These are phyloP conservation scores for Hephaestus fuliginosus DNA, from an alignment of 2,797 vertebrate genomes.

Conservation along the genomic window DNA sequence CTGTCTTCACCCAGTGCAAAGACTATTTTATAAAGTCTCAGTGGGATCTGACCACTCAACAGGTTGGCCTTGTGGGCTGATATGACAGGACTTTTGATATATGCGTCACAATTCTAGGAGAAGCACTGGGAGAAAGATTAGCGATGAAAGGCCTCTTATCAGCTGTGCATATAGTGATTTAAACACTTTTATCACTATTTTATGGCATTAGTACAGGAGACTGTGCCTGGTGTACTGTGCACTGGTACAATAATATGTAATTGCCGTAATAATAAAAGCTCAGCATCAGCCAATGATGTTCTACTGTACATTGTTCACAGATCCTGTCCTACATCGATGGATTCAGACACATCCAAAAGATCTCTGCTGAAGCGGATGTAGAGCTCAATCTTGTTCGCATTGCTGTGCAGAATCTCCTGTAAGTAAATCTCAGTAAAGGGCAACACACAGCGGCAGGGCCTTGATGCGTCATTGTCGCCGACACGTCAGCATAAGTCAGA, in stretches of 20 bases:
- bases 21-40: constrained; percentile 95
- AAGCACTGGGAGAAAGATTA: constrained; percentile 16
- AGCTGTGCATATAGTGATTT: background rate
- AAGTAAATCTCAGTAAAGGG: constrained; percentile 76
- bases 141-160: constrained; percentile 31
- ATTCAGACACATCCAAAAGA: constrained; percentile 97
- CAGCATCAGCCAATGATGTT: background rate
- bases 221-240: background rate
- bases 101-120: constrained; percentile 17
- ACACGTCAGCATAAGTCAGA: background rate
- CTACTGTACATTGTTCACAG: constrained; percentile 75
- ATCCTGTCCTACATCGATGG: constrained; percentile 97
- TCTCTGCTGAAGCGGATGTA: constrained; percentile 96
- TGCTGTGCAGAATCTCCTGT: constrained; percentile 97
- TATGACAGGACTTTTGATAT: background rate
- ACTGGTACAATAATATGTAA: background rate
- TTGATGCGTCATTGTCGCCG: background rate
- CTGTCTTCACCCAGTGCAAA: constrained; percentile 96
- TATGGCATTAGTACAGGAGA: background rate
- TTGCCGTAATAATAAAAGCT: constrained; percentile 17
- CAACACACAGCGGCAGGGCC: background rate
- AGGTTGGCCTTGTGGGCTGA: constrained; percentile 81
- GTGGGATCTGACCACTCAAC: constrained; percentile 99
- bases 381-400: constrained; percentile 98
- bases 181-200: background rate